These are phyloP conservation scores for Chelonus formosanus DNA, from an alignment of 2,888 invertebrate genomes.

Conservation along the genomic window DNA sequence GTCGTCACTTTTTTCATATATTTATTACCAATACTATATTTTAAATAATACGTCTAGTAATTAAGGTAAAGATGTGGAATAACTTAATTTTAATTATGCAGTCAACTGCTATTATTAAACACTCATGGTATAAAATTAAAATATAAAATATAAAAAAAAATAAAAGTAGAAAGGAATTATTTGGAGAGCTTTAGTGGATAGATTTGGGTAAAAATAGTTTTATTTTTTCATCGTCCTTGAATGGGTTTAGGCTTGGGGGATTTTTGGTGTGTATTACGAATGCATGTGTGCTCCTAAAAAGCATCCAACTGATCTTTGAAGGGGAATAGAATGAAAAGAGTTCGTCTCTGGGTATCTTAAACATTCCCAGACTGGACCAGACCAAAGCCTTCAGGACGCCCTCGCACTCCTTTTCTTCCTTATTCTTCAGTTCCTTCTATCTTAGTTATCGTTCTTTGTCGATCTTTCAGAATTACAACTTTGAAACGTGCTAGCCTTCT, in stretches of 20 bases:
- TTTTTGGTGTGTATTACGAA: neutral
- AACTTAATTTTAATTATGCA: too few species aligned
- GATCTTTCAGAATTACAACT: too few species aligned
- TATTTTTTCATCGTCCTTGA: neutral
- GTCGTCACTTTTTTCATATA: too few species aligned
- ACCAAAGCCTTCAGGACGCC: slow-evolving; percentile 42
- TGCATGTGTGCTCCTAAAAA: slow-evolving; percentile 2
- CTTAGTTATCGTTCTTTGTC: slow-evolving; percentile 35
- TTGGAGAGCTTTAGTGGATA: too few species aligned
- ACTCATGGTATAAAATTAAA: neutral
- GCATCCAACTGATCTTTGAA: slow-evolving; percentile 8
- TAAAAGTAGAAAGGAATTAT: neutral
- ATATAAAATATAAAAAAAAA: too few species aligned
- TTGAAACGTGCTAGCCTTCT: slow-evolving; percentile 10
- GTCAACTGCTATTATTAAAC: too few species aligned
- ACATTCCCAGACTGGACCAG: slow-evolving; percentile 55
- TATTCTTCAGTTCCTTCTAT: slow-evolving; percentile 18
- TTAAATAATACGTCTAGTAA: too few species aligned
- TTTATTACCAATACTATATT: too few species aligned
- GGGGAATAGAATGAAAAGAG: slow-evolving; percentile 31
- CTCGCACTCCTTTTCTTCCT: slow-evolving; percentile 34
- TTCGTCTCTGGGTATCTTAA: slow-evolving; percentile 46
- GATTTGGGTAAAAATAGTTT: neutral
- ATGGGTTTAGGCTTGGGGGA: neutral
- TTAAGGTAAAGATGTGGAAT: too few species aligned